Base-by-base conservation (phyloP, 2,113 vertebrate genomes). In the Stegastes partitus region DNA sequence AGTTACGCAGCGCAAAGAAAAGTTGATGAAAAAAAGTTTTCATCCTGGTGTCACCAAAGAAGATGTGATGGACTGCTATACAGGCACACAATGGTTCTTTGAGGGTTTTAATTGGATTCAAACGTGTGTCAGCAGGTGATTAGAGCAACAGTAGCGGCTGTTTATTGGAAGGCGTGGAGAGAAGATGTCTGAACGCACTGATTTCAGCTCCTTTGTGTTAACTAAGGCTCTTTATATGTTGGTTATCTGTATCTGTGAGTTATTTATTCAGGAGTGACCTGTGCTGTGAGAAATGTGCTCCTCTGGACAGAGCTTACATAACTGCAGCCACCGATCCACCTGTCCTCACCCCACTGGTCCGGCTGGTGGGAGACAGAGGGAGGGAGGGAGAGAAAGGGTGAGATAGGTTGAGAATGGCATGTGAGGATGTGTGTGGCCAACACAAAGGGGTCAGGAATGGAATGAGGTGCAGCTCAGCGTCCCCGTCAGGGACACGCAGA, bases 401-500 rank as follows among this genome's bases (percentile, higher is more conserved):
- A 83, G 63, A 71, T 86, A 68, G 81, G 82, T 89, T 84, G 82
- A 87, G 89, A 90, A 89, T 89, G 89, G 91, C 70, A 91, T 90
- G 79, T 72, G 74, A 63, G 77, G 87, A 87, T 79, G 76, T 80
- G 80, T 87, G 89, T 81, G 83, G 63, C 77, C 37, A 66, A 73
- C 39, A 87, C 81, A 86, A 81, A 87, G 77, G 75, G 85, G 83
- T 91, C 90, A 87, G 71, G 85, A 88, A 77, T 86, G 91, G 89
- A 92, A 91, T 91, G 89, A 83, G 65, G 57, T 76, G 77, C 85
- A 78, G 85, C 61, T 66, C 74, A 66, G 77, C 76, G 84, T 81
- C 81, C 79, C 49, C 58, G 21, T 23, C n/a, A 59, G 54, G 68
- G 42, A 61, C 25, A 11, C 23, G 11, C 19, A 22, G 19, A 22